Evolutionary conservation across 2,888 invertebrate species (phyloP).

Genomic region (Pristionchus fissidentatus): DNA sequence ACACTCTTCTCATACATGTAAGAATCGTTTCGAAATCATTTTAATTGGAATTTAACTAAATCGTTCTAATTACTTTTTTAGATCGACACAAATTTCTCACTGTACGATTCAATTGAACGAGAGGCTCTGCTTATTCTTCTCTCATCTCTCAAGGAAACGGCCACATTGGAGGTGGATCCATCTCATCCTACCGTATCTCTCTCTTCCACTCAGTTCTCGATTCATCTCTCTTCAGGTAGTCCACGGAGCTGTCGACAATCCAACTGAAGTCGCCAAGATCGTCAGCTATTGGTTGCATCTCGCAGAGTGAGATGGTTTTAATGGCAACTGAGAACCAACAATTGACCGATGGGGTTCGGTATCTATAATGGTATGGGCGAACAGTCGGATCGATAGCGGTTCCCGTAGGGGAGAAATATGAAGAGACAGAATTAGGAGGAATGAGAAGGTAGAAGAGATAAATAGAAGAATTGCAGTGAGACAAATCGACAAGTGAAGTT

Average conservation of each 20-base stretch:
- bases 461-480: constrained; percentile 1
- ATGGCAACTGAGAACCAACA: too few species aligned
- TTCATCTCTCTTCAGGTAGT: not conserved
- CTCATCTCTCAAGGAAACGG: not conserved
- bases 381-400: not conserved
- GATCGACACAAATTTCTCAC: constrained; percentile 30
- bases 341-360: too few species aligned
- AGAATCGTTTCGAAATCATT: not conserved
- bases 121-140: not conserved
- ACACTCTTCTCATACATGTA: constrained; percentile 32
- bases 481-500: not conserved
- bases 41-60: too few species aligned
- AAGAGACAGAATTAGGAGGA: not conserved
- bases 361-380: not conserved
- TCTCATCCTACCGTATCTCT: not conserved
- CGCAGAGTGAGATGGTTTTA: not conserved
- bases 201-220: not conserved
- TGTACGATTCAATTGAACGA: not conserved
- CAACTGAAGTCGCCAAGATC: constrained; percentile 14
- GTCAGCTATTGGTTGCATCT: constrained; percentile 39
- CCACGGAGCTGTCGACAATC: not conserved
- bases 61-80: not conserved
- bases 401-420: not conserved
- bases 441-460: not conserved
- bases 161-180: not conserved